Conservation (phyloP, 2,888 invertebrate species). For the Dioctria rufipes region DNA sequence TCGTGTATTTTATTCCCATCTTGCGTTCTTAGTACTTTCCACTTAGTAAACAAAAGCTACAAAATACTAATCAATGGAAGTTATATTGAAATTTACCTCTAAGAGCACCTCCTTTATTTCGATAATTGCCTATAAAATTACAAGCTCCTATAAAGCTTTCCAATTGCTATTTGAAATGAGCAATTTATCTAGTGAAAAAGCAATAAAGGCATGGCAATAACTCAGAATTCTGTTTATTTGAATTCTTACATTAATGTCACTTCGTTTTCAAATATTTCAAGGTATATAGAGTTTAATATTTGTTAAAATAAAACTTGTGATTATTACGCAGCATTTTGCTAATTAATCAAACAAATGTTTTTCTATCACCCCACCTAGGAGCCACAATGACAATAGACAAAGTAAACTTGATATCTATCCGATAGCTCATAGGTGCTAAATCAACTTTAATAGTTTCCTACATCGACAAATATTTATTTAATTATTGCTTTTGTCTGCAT, state of each 20-base stretch:
- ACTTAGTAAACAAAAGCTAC: background rate
- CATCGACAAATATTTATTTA: background rate
- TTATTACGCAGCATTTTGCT: background rate
- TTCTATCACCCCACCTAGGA: background rate
- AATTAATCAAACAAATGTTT: constrained; percentile 29
- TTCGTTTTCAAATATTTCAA: constrained; percentile 13
- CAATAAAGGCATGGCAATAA: constrained; percentile 1
- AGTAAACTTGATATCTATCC: background rate
- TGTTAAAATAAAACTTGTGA: background rate
- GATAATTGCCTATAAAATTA: background rate
- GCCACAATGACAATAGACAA: background rate
- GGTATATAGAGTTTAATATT: background rate
- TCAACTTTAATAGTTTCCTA: background rate
- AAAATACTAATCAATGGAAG: background rate
- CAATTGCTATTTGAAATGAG: background rate
- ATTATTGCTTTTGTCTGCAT: background rate
- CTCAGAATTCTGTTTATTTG: constrained; percentile 30
- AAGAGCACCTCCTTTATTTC: background rate
- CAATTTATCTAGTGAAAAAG: background rate
- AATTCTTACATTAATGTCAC: background rate
- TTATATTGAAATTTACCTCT: background rate
- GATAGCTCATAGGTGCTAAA: background rate
- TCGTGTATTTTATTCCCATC: too few species aligned
- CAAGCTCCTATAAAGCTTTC: background rate
- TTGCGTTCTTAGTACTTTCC: background rate